Conservation (phyloP, 2,888 invertebrate genomes). For the Hemistola chrysoprasaria region DNA sequence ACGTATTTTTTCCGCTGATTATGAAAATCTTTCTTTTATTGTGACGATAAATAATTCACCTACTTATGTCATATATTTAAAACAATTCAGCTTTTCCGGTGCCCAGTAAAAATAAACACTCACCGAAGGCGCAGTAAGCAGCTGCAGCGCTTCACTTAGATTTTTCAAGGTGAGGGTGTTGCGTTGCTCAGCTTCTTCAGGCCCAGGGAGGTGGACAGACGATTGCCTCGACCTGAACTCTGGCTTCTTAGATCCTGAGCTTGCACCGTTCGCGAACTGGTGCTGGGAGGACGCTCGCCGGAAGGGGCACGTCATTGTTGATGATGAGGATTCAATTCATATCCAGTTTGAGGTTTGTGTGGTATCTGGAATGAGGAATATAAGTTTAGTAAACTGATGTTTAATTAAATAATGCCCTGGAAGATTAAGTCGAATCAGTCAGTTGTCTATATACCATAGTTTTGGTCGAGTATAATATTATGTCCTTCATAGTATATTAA, state of each 20-base stretch:
- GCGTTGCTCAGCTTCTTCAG: slow-evolving; percentile 84
- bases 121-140: slow-evolving; percentile 92
- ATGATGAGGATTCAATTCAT: slow-evolving; percentile 14
- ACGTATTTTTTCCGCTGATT: too few species aligned
- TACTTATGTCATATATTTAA: too few species aligned
- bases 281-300: slow-evolving; percentile 80
- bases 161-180: slow-evolving; percentile 89
- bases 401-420: too few species aligned
- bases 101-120: slow-evolving; percentile 51
- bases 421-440: too few species aligned
- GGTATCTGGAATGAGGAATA: too few species aligned
- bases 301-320: slow-evolving; percentile 80
- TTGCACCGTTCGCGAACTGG: slow-evolving; percentile 73
- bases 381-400: too few species aligned
- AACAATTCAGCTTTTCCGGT: too few species aligned
- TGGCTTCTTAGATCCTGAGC: slow-evolving; percentile 60
- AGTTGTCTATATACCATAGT: too few species aligned
- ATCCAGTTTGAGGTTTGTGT: slow-evolving; percentile 17
- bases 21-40: too few species aligned
- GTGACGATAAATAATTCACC: too few species aligned
- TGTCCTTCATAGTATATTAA: too few species aligned
- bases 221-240: slow-evolving; percentile 83
- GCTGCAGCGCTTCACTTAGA: slow-evolving; percentile 89
- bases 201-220: slow-evolving; percentile 84
- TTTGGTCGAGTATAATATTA: too few species aligned